Conservation (phyloP, 2,113 vertebrate species). For the Candoia aspera region DNA sequence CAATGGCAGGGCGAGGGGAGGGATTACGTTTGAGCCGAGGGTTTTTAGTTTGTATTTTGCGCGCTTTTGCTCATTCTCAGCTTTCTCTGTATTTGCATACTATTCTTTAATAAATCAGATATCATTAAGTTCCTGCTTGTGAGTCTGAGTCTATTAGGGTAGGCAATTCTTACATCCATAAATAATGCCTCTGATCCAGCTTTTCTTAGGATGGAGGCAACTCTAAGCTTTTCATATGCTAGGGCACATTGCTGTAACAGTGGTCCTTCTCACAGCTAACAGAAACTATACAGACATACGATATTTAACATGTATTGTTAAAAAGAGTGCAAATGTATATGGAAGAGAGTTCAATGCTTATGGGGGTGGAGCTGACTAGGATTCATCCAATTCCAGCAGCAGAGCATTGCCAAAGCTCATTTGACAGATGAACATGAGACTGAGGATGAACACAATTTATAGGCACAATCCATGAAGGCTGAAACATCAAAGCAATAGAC, state of each 20-base stretch:
- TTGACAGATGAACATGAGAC: background rate
- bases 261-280: background rate
- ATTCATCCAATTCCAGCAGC: background rate
- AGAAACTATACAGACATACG: background rate
- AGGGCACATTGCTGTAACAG: background rate
- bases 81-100: too few relatives aligned
- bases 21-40: too few relatives aligned
- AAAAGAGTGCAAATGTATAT: background rate
- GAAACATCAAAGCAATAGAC: background rate
- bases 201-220: background rate
- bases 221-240: background rate
- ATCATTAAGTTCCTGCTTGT: too few relatives aligned
- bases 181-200: background rate
- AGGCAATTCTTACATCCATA: too few relatives aligned
- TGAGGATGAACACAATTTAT: background rate
- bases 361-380: background rate
- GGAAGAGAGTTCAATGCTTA: background rate
- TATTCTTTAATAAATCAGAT: too few relatives aligned
- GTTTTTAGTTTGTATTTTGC: too few relatives aligned
- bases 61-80: too few relatives aligned
- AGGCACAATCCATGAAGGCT: background rate
- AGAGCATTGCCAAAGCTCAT: background rate
- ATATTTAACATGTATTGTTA: background rate
- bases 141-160: too few relatives aligned
- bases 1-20: too few relatives aligned